Conservation (phyloP, 2,113 vertebrate genomes). For the Leptobrachium leishanense region DNA sequence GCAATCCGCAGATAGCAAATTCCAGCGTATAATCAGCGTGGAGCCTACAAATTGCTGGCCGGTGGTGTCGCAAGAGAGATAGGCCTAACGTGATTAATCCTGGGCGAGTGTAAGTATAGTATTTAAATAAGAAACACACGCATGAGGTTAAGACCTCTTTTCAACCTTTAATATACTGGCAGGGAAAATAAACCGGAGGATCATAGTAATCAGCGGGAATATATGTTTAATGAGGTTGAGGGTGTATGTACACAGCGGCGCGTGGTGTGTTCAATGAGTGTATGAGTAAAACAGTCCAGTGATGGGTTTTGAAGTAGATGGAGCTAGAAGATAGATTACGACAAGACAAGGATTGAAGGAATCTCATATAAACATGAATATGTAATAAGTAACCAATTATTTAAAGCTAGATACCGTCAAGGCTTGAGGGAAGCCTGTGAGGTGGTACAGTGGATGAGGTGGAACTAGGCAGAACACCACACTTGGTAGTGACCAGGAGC, state of each 20-base stretch:
- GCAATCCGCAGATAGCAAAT: constrained; percentile 6
- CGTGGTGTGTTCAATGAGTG: background rate
- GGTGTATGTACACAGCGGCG: background rate
- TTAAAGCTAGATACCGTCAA: too few species aligned
- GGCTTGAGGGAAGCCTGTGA: too few species aligned
- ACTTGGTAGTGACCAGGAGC: too few species aligned
- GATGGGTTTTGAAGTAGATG: background rate
- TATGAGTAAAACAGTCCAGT: background rate
- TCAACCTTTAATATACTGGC: constrained; percentile 6
- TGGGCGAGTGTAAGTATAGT: background rate
- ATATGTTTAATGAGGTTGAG: constrained; percentile 1
- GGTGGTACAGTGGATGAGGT: too few species aligned
- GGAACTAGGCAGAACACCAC: too few species aligned
- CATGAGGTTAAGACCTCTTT: constrained; percentile 11
- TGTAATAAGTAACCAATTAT: too few species aligned
- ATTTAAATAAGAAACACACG: constrained; percentile 5
- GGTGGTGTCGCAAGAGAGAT: background rate
- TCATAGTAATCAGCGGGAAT: background rate
- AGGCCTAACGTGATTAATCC: constrained; percentile 1
- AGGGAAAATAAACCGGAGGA: background rate
- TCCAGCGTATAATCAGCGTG: constrained; percentile 5
- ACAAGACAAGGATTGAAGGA: too few species aligned
- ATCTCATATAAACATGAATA: too few species aligned
- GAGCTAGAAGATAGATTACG: too few species aligned
- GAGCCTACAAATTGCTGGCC: constrained; percentile 4